phyloP scores from a whole-genome alignment of 2,888 invertebrate species.

The Mesorhabditis spiculigera region DNA sequence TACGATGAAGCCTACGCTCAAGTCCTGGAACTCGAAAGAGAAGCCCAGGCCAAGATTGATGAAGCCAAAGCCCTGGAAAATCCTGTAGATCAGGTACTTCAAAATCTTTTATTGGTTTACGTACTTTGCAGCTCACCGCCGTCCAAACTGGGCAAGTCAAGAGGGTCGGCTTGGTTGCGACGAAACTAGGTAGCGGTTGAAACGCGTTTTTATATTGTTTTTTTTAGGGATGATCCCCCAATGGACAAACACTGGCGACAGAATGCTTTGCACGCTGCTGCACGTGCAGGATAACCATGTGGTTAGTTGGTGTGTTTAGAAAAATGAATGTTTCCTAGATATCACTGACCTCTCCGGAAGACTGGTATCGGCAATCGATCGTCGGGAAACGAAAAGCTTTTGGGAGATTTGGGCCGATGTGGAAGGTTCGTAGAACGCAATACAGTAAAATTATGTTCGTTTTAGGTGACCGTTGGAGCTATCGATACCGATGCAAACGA shows the following conservation, averaged over 20 bases:
- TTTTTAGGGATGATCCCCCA: slow-evolving; percentile 70
- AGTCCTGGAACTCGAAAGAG: slow-evolving; percentile 12
- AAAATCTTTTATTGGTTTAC: neutral
- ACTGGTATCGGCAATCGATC: slow-evolving; percentile 46
- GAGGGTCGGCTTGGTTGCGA: slow-evolving; percentile 21
- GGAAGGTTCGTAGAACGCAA: slow-evolving; percentile 35
- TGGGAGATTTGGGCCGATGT: slow-evolving; percentile 49
- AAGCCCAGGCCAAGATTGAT: slow-evolving; percentile 8
- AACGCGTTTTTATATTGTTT: neutral
- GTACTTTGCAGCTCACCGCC: no score
- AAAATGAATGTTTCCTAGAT: slow-evolving; percentile 24
- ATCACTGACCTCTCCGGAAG: slow-evolving; percentile 34
- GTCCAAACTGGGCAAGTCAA: no score
- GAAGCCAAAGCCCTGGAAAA: neutral
- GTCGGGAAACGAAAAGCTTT: slow-evolving; percentile 63
- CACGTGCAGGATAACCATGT: slow-evolving; percentile 71
- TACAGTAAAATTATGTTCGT: slow-evolving; percentile 28
- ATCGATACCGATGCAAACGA: slow-evolving; percentile 34
- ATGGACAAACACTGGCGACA: slow-evolving; percentile 66
- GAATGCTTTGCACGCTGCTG: slow-evolving; percentile 53
- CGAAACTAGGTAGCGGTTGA: slow-evolving; percentile 7
- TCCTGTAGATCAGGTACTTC: slow-evolving; percentile 2
- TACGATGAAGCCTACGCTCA: no score
- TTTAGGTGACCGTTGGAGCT: slow-evolving; percentile 62
- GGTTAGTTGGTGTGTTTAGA: neutral